Evolutionary conservation across 2,113 vertebrate species (phyloP).

Genomic region (Motacilla alba): DNA sequence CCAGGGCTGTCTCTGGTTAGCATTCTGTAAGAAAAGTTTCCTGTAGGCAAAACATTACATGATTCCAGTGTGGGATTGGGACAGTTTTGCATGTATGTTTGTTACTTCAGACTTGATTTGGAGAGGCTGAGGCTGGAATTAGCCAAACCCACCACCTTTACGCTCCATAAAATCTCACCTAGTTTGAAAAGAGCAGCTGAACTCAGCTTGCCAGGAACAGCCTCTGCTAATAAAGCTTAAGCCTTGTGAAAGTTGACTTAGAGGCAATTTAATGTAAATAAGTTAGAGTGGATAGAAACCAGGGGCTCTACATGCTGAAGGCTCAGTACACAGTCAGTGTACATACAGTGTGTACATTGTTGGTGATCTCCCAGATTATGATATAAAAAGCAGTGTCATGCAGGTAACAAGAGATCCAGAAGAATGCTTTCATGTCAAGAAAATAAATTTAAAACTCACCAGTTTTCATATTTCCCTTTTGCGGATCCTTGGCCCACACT

Average conservation of each 20-base stretch:
- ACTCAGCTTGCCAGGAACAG: accelerated
- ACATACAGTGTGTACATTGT: accelerated
- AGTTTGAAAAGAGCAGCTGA: not conserved
- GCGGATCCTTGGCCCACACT: not conserved
- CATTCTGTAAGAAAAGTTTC: not conserved
- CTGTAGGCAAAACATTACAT: accelerated
- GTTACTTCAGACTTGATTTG: not conserved
- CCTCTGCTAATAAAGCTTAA: not conserved
- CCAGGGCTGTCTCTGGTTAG: not conserved
- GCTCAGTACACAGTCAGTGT: not conserved
- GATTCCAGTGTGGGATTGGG: not conserved
- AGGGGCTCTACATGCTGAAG: not conserved
- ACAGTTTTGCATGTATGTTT: not conserved
- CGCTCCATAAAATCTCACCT: not conserved
- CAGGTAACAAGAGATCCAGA: not conserved
- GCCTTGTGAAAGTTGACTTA: not conserved
- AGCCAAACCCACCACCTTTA: not conserved
- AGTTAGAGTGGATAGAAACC: not conserved
- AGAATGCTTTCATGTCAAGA: not conserved
- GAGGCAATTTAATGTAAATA: not conserved
- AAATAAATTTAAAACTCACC: not conserved
- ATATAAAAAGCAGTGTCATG: not conserved
- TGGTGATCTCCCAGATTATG: not conserved
- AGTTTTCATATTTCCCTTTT: not conserved
- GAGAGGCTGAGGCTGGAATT: not conserved